Evolutionary conservation across 2,888 invertebrate species (phyloP).

Genomic region (Synergus gifuensis): DNA sequence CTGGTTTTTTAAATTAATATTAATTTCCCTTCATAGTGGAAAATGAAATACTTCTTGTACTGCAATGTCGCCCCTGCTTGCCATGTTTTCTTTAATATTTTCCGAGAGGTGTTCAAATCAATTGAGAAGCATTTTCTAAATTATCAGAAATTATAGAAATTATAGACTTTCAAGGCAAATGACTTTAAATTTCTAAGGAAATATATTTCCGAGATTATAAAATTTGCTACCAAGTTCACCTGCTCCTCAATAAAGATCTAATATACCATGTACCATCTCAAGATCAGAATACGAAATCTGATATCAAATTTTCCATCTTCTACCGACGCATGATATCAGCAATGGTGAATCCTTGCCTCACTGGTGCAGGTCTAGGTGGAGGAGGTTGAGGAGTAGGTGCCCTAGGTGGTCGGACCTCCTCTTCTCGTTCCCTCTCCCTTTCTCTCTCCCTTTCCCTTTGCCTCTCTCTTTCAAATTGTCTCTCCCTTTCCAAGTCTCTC

Average conservation of each 20-base stretch:
- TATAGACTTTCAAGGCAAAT: neutral
- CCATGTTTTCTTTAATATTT: neutral
- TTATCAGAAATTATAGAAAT: neutral
- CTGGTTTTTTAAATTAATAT: neutral
- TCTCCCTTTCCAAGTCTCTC: slow-evolving; percentile 63
- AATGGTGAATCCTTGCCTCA: slow-evolving; percentile 92
- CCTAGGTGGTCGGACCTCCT: slow-evolving; percentile 74
- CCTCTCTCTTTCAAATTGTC: slow-evolving; percentile 62
- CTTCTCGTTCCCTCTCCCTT: slow-evolving; percentile 70
- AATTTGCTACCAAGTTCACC: neutral
- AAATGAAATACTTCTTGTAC: slow-evolving; percentile 32
- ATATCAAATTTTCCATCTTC: slow-evolving; percentile 62
- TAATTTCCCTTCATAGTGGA: neutral
- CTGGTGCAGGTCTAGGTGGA: slow-evolving; percentile 81
- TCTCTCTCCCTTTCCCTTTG: slow-evolving; percentile 59
- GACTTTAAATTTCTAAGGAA: neutral
- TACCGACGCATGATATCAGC: slow-evolving; percentile 94
- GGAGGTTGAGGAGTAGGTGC: slow-evolving; percentile 76
- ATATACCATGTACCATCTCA: neutral
- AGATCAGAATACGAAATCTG: neutral
- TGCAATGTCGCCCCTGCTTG: neutral
- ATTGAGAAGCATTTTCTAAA: neutral
- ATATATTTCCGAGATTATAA: neutral
- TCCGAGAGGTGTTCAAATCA: neutral
- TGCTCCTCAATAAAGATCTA: slow-evolving; percentile 3